phyloP scores from a whole-genome alignment of 2,797 vertebrate genomes.

The Acrossocheilus wenchowensis region DNA sequence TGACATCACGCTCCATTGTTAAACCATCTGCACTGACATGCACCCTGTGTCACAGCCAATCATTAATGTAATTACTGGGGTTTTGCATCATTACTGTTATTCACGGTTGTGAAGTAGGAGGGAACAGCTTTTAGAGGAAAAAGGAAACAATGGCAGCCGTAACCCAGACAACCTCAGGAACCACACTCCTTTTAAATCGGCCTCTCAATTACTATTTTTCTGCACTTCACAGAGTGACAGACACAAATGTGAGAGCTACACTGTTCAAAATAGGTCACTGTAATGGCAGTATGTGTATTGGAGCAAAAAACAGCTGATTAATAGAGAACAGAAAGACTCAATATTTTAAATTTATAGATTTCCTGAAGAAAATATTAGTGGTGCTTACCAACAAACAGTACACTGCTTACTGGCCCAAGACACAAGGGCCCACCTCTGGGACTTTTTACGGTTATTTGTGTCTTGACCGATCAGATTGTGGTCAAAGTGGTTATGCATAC shows the following conservation, averaged over 20 bases:
- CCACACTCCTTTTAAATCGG: slow-evolving; percentile 25
- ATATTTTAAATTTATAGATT: not conserved
- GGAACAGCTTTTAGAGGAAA: slow-evolving; percentile 45
- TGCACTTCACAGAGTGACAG: not conserved
- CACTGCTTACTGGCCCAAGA: not conserved
- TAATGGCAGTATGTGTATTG: not conserved
- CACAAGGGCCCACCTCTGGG: not conserved
- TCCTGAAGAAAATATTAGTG: not conserved
- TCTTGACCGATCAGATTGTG: not conserved
- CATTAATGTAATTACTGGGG: slow-evolving; percentile 60
- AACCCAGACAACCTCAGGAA: slow-evolving; percentile 49
- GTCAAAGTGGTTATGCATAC: not conserved
- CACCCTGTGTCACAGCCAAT: slow-evolving; percentile 53
- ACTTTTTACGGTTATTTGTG: not conserved
- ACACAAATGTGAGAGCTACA: not conserved
- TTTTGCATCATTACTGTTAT: slow-evolving; percentile 61
- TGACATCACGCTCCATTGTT: slow-evolving; percentile 51
- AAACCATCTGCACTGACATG: slow-evolving; percentile 57
- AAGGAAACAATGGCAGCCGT: slow-evolving; percentile 44
- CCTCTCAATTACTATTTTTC: slow-evolving; percentile 17
- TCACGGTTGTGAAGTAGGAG: slow-evolving; percentile 49
- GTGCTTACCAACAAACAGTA: not conserved
- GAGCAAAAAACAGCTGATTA: not conserved
- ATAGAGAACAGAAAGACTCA: not conserved
- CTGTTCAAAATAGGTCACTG: not conserved